Evolutionary conservation across 2,888 invertebrate species (phyloP).

Genomic region (Elegia similella): DNA sequence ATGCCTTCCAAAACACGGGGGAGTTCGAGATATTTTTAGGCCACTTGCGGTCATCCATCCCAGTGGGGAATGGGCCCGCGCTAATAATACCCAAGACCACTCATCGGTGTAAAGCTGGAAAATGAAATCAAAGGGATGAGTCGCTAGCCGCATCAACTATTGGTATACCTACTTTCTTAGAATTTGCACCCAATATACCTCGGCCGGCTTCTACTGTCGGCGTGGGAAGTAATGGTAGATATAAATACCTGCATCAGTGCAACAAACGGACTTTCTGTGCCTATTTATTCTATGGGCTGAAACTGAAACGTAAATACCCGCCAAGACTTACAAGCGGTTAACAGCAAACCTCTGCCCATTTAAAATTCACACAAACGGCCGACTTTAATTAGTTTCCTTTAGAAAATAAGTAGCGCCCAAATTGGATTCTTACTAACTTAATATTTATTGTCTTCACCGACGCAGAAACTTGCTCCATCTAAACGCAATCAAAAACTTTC

Average conservation of each 20-base stretch:
- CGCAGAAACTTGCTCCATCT: conserved; percentile 20
- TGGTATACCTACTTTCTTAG: too few relatives aligned
- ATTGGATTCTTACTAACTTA: conserved; percentile 34
- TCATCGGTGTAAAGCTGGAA: too few relatives aligned
- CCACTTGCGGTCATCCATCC: too few relatives aligned
- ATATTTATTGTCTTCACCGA: conserved; percentile 28
- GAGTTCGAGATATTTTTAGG: too few relatives aligned
- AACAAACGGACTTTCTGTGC: background rate
- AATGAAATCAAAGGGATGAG: too few relatives aligned
- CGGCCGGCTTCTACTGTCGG: too few relatives aligned
- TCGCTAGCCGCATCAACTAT: too few relatives aligned
- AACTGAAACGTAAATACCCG: conserved; percentile 25
- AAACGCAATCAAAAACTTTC: conserved; percentile 22
- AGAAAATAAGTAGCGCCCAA: conserved; percentile 30
- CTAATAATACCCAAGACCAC: too few relatives aligned
- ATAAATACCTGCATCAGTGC: background rate
- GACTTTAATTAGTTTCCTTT: conserved; percentile 32
- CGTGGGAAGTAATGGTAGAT: too few relatives aligned
- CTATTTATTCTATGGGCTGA: background rate
- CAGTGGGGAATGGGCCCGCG: too few relatives aligned
- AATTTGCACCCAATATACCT: too few relatives aligned
- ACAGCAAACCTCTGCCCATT: conserved; percentile 36
- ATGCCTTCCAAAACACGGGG: too few relatives aligned
- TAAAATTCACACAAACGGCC: conserved; percentile 45
- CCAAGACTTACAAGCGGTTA: conserved; percentile 38